Base-by-base conservation (phyloP, 2,888 invertebrate genomes). In the Bugulina stolonifera region DNA sequence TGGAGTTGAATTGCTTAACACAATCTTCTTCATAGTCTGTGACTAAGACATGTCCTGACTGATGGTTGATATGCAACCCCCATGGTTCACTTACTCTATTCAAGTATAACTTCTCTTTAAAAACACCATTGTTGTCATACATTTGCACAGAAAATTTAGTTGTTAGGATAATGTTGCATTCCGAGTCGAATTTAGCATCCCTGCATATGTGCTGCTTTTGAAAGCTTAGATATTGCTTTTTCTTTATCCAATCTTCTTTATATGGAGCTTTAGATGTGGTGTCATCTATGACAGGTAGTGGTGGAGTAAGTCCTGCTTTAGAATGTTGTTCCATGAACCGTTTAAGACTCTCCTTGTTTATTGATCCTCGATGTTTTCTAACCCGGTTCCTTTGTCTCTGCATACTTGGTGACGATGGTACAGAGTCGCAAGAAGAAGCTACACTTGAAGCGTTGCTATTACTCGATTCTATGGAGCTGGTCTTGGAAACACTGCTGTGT, bases 81-180 rank as follows among this genome's bases (percentile, higher is more conserved):
- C 64, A 64, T 2, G 64, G 64, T n/a, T 64, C 64, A 34, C 64
- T 64, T 32, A 64, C 32, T 32, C 64, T 27, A 32, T 64, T 64
- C 2, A 32, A 10, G 64, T 64, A 64, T 29, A 64, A 32, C 64
- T 64, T 64, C 64, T 64, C 64, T 64, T 64, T 27, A 27, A 64
- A 64, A 1, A 64, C 27, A 10, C 64, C 64, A 32, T 64, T 64
- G 32, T 64, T 64, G 32, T 64, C 64, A n/a, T 64, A 64, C 64
- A 64, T 32, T 32, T 64, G 64, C 27, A 64, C 64, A 25, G 64
- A 64, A 64, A 64, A 64, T 27, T 64, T 64, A 14, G 64, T 64
- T 32, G 64, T 64, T 64, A 64, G n/a, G n/a, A 64, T 27, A 32
- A 64, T 64, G 64, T 64, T 64, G n/a, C 64, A 64, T 32, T 64